Evolutionary conservation across 2,888 invertebrate genomes (phyloP).

Genomic region (Andrena bicolor): DNA sequence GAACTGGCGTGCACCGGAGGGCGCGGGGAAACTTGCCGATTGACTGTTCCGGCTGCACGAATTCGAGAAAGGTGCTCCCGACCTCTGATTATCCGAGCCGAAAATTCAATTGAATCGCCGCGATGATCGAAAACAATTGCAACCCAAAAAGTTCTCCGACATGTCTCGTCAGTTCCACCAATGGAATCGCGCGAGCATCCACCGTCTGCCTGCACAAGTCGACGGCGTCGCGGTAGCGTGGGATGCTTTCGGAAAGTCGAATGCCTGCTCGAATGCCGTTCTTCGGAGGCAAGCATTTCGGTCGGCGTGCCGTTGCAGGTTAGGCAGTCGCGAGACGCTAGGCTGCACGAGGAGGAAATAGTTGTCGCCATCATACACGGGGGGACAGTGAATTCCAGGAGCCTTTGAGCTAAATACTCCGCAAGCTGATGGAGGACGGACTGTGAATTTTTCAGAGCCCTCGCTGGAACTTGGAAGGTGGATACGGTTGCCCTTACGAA

Average conservation of each 20-base stretch:
- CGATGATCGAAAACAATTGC: too few species aligned
- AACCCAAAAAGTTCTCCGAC: too few species aligned
- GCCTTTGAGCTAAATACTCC: constrained; percentile 61
- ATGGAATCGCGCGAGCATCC: not conserved
- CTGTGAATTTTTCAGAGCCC: constrained; percentile 60
- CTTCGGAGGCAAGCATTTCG: constrained; percentile 37
- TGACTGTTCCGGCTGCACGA: not conserved
- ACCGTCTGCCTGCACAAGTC: not conserved
- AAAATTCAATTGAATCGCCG: too few species aligned
- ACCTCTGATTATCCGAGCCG: too few species aligned
- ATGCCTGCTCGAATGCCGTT: constrained; percentile 38
- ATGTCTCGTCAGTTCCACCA: too few species aligned
- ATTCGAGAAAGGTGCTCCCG: not conserved
- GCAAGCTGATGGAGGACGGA: constrained; percentile 13
- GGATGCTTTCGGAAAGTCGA: constrained; percentile 32
- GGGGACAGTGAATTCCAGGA: constrained; percentile 60
- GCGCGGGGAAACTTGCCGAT: constrained; percentile 9
- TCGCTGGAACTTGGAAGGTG: not conserved
- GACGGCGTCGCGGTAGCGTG: not conserved
- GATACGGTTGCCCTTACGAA: not conserved
- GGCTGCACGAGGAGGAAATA: constrained; percentile 52
- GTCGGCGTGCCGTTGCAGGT: constrained; percentile 26
- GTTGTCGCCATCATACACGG: constrained; percentile 54
- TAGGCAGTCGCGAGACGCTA: constrained; percentile 30
- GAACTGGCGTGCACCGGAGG: not conserved